A percentile compares a stretch with the other conserved stretches of the same genome.
These are phyloP conservation scores for Syngnathoides biaculeatus DNA, from an alignment of 2,113 vertebrate genomes.

Conservation along the genomic window DNA sequence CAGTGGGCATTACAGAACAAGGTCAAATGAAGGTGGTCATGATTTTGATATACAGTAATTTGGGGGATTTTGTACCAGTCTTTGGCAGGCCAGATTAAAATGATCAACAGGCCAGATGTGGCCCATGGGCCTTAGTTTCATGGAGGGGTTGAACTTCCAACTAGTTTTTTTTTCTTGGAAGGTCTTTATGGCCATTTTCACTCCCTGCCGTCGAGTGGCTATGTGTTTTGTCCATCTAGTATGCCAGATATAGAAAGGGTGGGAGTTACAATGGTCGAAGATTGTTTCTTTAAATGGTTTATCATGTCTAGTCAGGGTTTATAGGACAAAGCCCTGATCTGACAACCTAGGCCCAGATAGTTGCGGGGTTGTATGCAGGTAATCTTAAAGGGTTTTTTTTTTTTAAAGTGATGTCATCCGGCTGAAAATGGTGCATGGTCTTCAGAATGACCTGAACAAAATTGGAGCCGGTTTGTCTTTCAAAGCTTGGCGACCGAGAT, in stretches of 20 bases:
- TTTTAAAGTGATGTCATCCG: slow-evolving; percentile 35
- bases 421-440: slow-evolving; percentile 38
- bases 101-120: too few relatives aligned
- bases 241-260: not conserved
- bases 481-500: not conserved
- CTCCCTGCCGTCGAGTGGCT: not conserved
- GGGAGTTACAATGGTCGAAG: not conserved
- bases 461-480: slow-evolving; percentile 10
- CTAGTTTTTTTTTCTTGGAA: too few relatives aligned
- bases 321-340: not conserved
- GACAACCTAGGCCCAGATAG: slow-evolving; percentile 9
- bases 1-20: too few relatives aligned
- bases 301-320: slow-evolving; percentile 2
- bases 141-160: too few relatives aligned
- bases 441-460: slow-evolving; percentile 13
- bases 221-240: not conserved
- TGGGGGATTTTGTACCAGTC: too few relatives aligned
- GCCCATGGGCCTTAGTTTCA: too few relatives aligned
- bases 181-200: not conserved
- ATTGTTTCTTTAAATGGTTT: slow-evolving; percentile 3
- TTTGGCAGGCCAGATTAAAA: too few relatives aligned
- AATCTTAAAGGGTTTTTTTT: slow-evolving; percentile 5
- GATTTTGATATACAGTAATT: too few relatives aligned
- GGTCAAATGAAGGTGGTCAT: too few relatives aligned
- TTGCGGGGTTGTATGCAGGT: not conserved